Percentiles rank a stretch among this genome's conserved stretches.
These are phyloP conservation scores for Mus musculus DNA, from an alignment of 2,113 vertebrate species.

Conservation along the genomic window DNA sequence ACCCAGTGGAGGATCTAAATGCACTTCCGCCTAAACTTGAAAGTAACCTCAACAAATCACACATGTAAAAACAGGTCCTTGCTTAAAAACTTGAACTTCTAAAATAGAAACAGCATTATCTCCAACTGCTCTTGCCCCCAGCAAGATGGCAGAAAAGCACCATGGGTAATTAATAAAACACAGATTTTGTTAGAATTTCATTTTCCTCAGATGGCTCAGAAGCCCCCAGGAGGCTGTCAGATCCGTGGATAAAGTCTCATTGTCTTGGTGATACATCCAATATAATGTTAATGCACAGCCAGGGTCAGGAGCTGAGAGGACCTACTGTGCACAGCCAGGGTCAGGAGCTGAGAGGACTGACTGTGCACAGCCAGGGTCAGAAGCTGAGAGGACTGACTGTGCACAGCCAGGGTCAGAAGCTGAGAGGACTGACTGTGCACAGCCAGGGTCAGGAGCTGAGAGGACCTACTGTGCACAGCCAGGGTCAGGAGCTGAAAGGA, in stretches of 20 bases:
- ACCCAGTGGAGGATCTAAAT: not conserved
- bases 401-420: not conserved
- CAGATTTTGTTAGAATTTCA: slow-evolving; percentile 5
- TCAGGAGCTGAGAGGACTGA: no score
- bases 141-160: slow-evolving; percentile 21
- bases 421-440: not conserved
- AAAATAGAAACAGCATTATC: slow-evolving; percentile 7
- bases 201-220: slow-evolving; percentile 27
- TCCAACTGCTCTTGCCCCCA: not conserved
- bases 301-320: not conserved
- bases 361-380: not conserved
- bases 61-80: not conserved
- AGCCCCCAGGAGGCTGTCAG: not conserved
- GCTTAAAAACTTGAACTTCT: not conserved
- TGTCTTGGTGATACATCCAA: not conserved
- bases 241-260: not conserved
- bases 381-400: not conserved
- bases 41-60: slow-evolving; percentile 9
- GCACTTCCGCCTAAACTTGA: not conserved
- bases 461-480: not conserved
- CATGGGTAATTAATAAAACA: slow-evolving; percentile 10
- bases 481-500: not conserved
- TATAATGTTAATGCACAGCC: not conserved
- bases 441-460: not conserved
- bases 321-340: not conserved